phyloP scores from a whole-genome alignment of 2,113 vertebrate genomes.

The Gymnogyps californianus region DNA sequence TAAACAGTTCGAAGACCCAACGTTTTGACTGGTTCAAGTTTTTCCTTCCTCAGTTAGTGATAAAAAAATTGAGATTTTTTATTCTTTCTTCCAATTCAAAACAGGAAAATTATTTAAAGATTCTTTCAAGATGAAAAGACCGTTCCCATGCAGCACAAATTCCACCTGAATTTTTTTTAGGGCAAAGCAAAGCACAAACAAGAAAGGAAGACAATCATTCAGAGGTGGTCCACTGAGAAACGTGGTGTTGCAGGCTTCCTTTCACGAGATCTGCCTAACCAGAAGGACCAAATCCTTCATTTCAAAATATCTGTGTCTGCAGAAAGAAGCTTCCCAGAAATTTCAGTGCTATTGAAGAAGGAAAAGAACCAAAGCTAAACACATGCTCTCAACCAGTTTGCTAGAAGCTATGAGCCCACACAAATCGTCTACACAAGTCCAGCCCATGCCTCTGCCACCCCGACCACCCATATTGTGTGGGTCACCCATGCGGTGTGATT shows the following conservation, averaged over 20 bases:
- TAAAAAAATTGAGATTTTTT: not conserved
- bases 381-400: not conserved
- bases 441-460: no score
- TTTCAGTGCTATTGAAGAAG: not conserved
- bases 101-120: not conserved
- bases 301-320: not conserved
- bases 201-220: not conserved
- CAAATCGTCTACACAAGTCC: not conserved
- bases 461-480: fast-evolving
- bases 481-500: no score
- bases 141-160: not conserved
- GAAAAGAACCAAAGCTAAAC: not conserved
- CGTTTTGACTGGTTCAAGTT: not conserved
- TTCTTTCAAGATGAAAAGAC: not conserved
- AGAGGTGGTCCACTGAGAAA: not conserved
- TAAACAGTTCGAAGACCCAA: not conserved
- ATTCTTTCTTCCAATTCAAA: not conserved
- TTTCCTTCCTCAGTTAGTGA: not conserved
- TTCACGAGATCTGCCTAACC: not conserved
- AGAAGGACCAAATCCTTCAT: not conserved
- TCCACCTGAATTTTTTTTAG: not conserved
- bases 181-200: not conserved
- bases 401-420: not conserved
- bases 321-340: not conserved
- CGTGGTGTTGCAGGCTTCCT: not conserved